Base-by-base conservation (phyloP, 2,797 vertebrate species). In the Fundulus diaphanus region DNA sequence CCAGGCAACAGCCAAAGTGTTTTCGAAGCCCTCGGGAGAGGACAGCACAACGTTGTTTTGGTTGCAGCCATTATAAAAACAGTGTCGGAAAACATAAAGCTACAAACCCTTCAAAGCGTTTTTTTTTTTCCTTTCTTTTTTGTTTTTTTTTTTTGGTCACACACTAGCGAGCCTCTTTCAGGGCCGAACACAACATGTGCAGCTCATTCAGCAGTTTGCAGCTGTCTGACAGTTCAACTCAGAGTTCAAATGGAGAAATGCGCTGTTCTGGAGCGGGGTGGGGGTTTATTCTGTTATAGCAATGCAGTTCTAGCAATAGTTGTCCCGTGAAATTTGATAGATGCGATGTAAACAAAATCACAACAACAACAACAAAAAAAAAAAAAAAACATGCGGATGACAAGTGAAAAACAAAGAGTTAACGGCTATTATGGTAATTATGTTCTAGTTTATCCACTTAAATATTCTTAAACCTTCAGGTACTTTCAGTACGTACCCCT, bases 181-280 rank as follows among this genome's bases (percentile, higher is more conserved):
- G 37, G 61, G 35, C 59, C 8, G 7, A 20, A 35, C 33, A 61
- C 5, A 66, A 37, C 63, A 66, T 66, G 5, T 63, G 35, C 37
- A 66, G 63, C 63, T 66, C 37, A 49, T 18, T 48, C 67, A 51
- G 46, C 44, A 69, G 31, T 29, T 68, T 31, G 29, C 46, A 48
- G 44, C 67, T 68, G 67, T 31, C 46, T 35, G 44, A 69, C 46
- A 51, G 27, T 49, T 49, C 27, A 22, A 49, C 67, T 48, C 67
- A 68, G 20, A 33, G 37, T 66, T n/a, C 37, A 66, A 35, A 9
- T 4, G 9, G 27, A 7, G 18, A 49, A 49, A 49, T 33, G 46
- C 51, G 20, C 24, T 13, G 8, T 5, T 42, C 29, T 48, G 6
- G 18, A 6, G 57, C 20, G 49, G 24, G 24, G n/a, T n/a, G n/a